phyloP scores from a whole-genome alignment of 2,888 invertebrate genomes.

The Orthosia gothica region DNA sequence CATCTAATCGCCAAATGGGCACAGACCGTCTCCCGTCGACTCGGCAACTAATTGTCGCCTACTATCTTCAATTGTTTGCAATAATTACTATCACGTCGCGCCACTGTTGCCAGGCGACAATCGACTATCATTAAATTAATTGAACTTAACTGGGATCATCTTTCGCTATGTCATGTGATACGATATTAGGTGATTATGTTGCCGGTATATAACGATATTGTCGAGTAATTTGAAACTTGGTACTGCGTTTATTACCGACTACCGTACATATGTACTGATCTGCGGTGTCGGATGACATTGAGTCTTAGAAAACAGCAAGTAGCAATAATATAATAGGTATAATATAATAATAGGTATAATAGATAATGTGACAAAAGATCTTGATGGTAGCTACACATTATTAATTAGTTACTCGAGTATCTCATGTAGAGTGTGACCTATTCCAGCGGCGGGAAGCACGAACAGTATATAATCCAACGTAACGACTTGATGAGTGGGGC shows the following conservation, averaged over 20 bases:
- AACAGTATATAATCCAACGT: no score
- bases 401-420: no score
- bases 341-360: no score
- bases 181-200: slow-evolving; percentile 16
- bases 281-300: background rate
- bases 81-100: slow-evolving; percentile 55
- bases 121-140: slow-evolving; percentile 49
- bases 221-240: background rate
- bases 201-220: background rate
- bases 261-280: background rate
- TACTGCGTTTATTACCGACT: background rate
- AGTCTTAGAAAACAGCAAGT: background rate
- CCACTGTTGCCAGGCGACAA: slow-evolving; percentile 43
- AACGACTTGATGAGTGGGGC: no score
- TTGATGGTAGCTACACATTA: no score
- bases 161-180: slow-evolving; percentile 17
- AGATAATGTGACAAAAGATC: no score
- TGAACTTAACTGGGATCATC: slow-evolving; percentile 48
- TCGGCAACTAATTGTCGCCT: slow-evolving; percentile 59
- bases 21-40: slow-evolving; percentile 46
- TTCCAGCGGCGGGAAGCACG: no score
- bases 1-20: slow-evolving; percentile 61
- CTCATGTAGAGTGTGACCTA: no score
- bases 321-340: background rate
- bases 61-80: slow-evolving; percentile 37